Base-by-base conservation (phyloP, 1,140 invertebrate genomes). In the Mercenaria mercenaria region DNA sequence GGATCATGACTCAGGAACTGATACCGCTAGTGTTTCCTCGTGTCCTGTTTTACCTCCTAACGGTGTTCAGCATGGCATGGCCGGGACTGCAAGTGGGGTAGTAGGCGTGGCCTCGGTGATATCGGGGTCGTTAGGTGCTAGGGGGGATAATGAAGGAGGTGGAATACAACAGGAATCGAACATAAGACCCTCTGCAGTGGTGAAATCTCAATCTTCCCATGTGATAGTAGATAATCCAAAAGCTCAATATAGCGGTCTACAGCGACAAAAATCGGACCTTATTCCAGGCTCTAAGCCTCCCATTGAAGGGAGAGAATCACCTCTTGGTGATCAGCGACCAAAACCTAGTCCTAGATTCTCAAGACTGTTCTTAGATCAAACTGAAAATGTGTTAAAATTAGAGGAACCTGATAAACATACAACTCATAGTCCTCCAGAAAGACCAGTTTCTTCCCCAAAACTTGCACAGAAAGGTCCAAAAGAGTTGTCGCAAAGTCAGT, bases 211-310 rank as follows among this genome's bases (percentile, higher is more conserved):
- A 77, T 95, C 95, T 26, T 93, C 94, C 15, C 93, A 95, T 84
- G 93, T 92, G 72, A 91, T 95, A 82, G 91, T 91, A 6, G 95
- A 95, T 23, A 93, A 91, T 74, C 90, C 91, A 80, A 94, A 94
- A 77, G 91, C 93, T 41, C 92, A 93, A 84, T 93, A 93, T 92
- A 91, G 93, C 79, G 92, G 92, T 59, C 81, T 95, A 15, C 94
- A 95, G 76, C 90, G 96, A 83, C 96, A 96, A 79, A 96, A 96
- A 84, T 96, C 96, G 18, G 96, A 96, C 89, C 86, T 96, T 37
- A 95, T 94, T 13, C 93, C 95, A 64, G 91, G 90, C 52, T 67
- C 39, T 52, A 91, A 74, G 50, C 81, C 47, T 64, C 59, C 89
- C 32, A 56, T 61, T 1, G 52, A 82, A 23, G 43, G 47, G 11